Percentiles rank a stretch among this genome's conserved stretches.
These are phyloP conservation scores for Scelioninae gen. 1 DNA, from an alignment of 2,888 invertebrate species.

Conservation along the genomic window DNA sequence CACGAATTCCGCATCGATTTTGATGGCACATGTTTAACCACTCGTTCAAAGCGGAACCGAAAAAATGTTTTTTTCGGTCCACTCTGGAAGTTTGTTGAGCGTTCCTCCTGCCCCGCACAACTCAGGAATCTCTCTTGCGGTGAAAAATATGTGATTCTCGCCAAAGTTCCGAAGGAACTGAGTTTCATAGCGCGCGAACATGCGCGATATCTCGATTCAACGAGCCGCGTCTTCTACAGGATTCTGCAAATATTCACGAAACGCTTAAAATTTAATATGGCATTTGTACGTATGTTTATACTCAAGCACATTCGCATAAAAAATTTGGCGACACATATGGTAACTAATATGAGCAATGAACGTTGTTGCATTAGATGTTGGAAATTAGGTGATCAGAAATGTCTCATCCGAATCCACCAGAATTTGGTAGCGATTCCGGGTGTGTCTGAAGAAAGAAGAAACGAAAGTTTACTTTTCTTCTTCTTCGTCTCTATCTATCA, in stretches of 20 bases:
- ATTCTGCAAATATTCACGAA: constrained; percentile 66
- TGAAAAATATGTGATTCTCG: constrained; percentile 63
- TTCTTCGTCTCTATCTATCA: not conserved
- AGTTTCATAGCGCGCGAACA: constrained; percentile 53
- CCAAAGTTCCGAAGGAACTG: too few species aligned
- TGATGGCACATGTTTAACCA: too few species aligned
- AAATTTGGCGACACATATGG: too few species aligned
- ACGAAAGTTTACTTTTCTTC: too few species aligned
- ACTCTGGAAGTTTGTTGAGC: constrained; percentile 43
- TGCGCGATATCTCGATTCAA: constrained; percentile 65
- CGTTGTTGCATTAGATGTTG: too few species aligned
- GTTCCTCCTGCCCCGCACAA: too few species aligned
- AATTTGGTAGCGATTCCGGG: constrained; percentile 39
- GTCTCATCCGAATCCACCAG: constrained; percentile 8
- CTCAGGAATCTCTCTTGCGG: constrained; percentile 44
- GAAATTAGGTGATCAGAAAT: constrained; percentile 23
- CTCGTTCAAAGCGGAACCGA: too few species aligned
- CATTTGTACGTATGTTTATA: constrained; percentile 44
- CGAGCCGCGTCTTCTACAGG: constrained; percentile 55
- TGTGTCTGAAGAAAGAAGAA: constrained; percentile 12
- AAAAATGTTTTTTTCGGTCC: constrained; percentile 38
- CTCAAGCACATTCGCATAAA: constrained; percentile 46
- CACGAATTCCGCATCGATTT: too few species aligned
- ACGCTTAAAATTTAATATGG: constrained; percentile 59
- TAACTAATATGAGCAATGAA: too few species aligned